A percentile compares a stretch with the other conserved stretches of the same genome.
These are phyloP conservation scores for Nannospalax galili DNA, from an alignment of 2,113 vertebrate species.

Conservation along the genomic window DNA sequence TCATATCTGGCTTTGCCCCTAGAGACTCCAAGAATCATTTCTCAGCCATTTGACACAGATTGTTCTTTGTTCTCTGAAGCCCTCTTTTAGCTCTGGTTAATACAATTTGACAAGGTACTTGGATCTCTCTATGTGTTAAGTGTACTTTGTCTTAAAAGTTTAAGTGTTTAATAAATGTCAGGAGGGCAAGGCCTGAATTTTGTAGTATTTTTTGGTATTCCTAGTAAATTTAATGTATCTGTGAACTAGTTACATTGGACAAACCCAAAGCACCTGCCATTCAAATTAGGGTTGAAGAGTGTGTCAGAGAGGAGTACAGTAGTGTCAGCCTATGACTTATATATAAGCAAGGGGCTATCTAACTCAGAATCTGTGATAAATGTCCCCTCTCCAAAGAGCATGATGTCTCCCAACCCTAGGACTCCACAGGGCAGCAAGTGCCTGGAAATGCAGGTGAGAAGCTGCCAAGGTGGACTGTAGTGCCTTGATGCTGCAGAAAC, in stretches of 20 bases:
- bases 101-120: too few species aligned
- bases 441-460: not conserved
- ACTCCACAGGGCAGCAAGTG: not conserved
- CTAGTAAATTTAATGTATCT: not conserved
- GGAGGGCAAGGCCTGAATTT: not conserved
- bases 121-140: too few species aligned
- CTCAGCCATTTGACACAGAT: too few species aligned
- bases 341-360: not conserved
- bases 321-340: not conserved
- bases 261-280: too few species aligned
- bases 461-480: too few species aligned
- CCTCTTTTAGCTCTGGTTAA: too few species aligned
- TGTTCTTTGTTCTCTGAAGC: too few species aligned
- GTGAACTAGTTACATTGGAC: not conserved
- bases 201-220: not conserved
- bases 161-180: not conserved
- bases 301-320: not conserved
- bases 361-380: not conserved
- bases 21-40: too few species aligned
- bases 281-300: not conserved
- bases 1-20: too few species aligned
- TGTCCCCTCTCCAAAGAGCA: not conserved
- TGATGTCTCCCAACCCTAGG: not conserved
- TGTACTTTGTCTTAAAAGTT: not conserved
- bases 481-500: too few species aligned